Evolutionary conservation across 1,140 invertebrate genomes (phyloP).

Genomic region (Heliconius congener): DNA sequence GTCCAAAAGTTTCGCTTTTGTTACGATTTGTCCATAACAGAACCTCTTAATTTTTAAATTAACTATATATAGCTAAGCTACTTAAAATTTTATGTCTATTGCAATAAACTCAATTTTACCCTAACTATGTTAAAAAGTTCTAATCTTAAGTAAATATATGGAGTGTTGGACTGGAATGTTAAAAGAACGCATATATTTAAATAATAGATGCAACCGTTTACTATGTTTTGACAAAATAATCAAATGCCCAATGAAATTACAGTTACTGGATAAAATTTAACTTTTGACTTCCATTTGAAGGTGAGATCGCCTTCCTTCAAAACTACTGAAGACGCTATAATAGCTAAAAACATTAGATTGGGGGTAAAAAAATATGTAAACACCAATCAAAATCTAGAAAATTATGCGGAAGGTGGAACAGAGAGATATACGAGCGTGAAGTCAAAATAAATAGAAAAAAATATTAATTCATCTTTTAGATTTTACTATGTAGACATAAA

Average conservation of each 20-base stretch:
- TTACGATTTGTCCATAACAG: slow-evolving; percentile 37
- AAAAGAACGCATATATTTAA: not conserved
- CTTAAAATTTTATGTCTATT: slow-evolving; percentile 4
- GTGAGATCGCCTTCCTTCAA: too few relatives aligned
- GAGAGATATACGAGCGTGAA: too few relatives aligned
- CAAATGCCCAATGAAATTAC: not conserved
- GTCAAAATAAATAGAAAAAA: too few relatives aligned
- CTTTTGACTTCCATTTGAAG: too few relatives aligned
- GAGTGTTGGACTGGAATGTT: slow-evolving; percentile 6
- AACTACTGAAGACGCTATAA: too few relatives aligned
- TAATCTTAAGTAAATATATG: not conserved
- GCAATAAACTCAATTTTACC: not conserved
- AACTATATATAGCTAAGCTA: not conserved
- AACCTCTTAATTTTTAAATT: slow-evolving; percentile 33
- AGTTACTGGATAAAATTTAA: too few relatives aligned
- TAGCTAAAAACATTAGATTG: too few relatives aligned
- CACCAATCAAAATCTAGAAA: too few relatives aligned
- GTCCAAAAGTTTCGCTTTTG: slow-evolving; percentile 33
- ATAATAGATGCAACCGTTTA: not conserved
- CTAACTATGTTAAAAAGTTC: not conserved
- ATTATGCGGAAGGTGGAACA: too few relatives aligned
- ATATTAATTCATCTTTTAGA: too few relatives aligned
- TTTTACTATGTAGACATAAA: too few relatives aligned
- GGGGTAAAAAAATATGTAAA: too few relatives aligned
- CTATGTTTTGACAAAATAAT: slow-evolving; percentile 8